Percentiles rank a stretch among this genome's conserved stretches.
Conservation (phyloP, 2,888 invertebrate species). For the Agonopterix subpropinquella region DNA sequence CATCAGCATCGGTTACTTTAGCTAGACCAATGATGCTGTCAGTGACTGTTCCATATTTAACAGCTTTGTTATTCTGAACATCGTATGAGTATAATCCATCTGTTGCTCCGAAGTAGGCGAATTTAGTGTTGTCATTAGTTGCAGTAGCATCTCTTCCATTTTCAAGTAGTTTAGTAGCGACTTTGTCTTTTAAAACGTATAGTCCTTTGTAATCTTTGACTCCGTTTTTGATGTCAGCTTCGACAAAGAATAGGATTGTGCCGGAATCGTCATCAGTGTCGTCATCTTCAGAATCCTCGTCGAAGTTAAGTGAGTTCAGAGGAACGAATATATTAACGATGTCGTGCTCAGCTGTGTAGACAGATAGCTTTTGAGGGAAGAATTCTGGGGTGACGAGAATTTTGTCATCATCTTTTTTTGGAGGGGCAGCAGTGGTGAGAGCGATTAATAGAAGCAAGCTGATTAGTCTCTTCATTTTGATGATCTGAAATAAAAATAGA, state of each 20-base stretch:
- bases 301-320: conserved; percentile 29
- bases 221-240: conserved; percentile 26
- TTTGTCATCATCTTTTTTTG: conserved; percentile 14
- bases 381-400: conserved; percentile 21
- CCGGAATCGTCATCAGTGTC: conserved; percentile 12
- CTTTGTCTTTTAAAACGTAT: conserved; percentile 21
- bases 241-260: conserved; percentile 24
- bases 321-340: conserved; percentile 32
- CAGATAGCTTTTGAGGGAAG: conserved; percentile 20
- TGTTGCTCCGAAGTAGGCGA: conserved; percentile 34
- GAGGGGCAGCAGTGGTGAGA: neutral
- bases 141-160: conserved; percentile 34
- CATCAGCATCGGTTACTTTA: conserved; percentile 25
- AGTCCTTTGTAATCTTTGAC: conserved; percentile 28
- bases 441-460: no score
- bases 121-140: conserved; percentile 24
- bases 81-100: conserved; percentile 43
- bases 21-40: conserved; percentile 39
- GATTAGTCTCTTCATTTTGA: no score
- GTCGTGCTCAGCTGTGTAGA: conserved; percentile 28
- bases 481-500: no score
- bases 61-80: conserved; percentile 20
- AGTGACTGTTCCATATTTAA: conserved; percentile 39
- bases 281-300: conserved; percentile 14
- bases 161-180: conserved; percentile 29